Percentiles rank a stretch among this genome's conserved stretches.
Conservation (phyloP, 1,140 invertebrate species). For the Orius laevigatus region DNA sequence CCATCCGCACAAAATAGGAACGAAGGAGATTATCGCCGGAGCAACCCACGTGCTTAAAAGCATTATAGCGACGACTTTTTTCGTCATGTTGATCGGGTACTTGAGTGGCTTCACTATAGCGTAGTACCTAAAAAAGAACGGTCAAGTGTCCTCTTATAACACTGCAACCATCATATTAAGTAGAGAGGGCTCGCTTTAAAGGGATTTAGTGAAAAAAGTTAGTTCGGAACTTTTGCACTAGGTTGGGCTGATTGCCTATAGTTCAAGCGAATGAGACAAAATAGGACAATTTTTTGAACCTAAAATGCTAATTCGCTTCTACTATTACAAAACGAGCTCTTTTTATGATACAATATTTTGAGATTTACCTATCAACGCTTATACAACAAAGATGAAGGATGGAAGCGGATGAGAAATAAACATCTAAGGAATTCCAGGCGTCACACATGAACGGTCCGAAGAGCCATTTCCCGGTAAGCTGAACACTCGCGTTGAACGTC, state of each 20-base stretch:
- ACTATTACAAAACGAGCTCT: too few species aligned
- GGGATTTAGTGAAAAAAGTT: too few species aligned
- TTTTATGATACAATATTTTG: not conserved
- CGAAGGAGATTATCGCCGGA: slow-evolving; percentile 83
- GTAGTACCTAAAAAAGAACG: slow-evolving; percentile 39
- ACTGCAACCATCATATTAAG: too few species aligned
- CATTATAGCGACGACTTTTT: slow-evolving; percentile 63
- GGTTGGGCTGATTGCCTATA: too few species aligned
- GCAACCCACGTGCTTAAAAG: slow-evolving; percentile 75
- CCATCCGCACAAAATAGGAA: slow-evolving; percentile 87
- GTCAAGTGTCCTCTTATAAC: too few species aligned
- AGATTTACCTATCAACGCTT: slow-evolving; percentile 55
- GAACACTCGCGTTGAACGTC: slow-evolving; percentile 87
- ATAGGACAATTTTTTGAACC: too few species aligned
- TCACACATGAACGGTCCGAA: slow-evolving; percentile 83
- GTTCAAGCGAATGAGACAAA: too few species aligned
- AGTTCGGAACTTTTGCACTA: too few species aligned
- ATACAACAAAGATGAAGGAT: slow-evolving; percentile 91
- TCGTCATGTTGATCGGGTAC: slow-evolving; percentile 76
- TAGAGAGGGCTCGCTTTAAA: too few species aligned
- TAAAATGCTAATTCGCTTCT: too few species aligned
- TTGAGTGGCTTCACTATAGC: slow-evolving; percentile 77
- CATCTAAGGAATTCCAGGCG: slow-evolving; percentile 86
- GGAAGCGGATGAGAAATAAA: slow-evolving; percentile 87
- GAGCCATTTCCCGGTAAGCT: slow-evolving; percentile 64